These are phyloP conservation scores for Etheostoma spectabile DNA, from an alignment of 2,113 vertebrate species.

Conservation along the genomic window DNA sequence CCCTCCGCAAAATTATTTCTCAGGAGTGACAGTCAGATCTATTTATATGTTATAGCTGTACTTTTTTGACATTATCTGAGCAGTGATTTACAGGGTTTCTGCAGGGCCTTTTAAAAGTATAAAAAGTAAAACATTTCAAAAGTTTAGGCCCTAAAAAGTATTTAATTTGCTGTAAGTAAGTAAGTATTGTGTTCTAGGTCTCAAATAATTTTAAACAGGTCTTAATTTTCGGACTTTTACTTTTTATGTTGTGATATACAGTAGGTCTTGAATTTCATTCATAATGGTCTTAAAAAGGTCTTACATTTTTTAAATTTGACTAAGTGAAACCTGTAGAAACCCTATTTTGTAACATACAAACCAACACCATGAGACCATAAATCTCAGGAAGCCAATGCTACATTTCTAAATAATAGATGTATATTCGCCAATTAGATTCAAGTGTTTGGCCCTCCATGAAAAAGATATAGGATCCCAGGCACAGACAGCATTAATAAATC, in stretches of 20 bases:
- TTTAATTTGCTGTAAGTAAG: too few relatives aligned
- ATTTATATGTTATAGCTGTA: neutral
- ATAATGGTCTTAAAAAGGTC: too few relatives aligned
- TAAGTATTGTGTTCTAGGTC: too few relatives aligned
- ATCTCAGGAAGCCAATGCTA: neutral
- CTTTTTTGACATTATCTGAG: slow-evolving; percentile 13
- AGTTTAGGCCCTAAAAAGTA: too few relatives aligned
- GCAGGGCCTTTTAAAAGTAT: too few relatives aligned
- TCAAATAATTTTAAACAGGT: too few relatives aligned
- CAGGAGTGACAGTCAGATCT: slow-evolving; percentile 18
- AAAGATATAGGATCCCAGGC: neutral
- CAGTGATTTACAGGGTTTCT: neutral
- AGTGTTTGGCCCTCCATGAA: neutral
- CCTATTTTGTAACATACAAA: neutral
- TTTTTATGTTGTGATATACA: too few relatives aligned
- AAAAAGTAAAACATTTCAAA: too few relatives aligned
- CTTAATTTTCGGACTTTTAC: too few relatives aligned
- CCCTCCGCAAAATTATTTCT: slow-evolving; percentile 38
- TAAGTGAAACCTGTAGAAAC: too few relatives aligned
- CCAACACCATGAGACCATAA: neutral
- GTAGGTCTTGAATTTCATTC: too few relatives aligned
- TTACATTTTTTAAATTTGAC: too few relatives aligned
- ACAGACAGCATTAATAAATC: slow-evolving; percentile 46
- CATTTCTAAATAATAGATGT: slow-evolving; percentile 36
- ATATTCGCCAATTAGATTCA: neutral